Evolutionary conservation across 2,113 vertebrate genomes (phyloP), one percentile per base, ranked within the genome.

Genomic region (Recurvirostra avosetta): DNA sequence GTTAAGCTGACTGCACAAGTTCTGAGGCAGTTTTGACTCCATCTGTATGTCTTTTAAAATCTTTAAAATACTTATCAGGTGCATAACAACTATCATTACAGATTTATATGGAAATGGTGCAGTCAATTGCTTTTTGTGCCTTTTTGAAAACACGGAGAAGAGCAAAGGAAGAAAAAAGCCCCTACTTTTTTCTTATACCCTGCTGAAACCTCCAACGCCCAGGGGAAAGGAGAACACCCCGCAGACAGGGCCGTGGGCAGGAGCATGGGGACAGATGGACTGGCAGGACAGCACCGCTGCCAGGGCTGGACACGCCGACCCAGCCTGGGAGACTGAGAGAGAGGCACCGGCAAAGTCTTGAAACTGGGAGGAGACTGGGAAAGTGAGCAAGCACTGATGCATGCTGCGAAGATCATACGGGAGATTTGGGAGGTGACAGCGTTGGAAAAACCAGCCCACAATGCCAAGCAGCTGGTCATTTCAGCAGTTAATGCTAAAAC

Each of bases 301-400:
- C 50, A 66, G 26, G 53, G 45, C 6, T 43, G 71, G 74, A 61
- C 17, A 27, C 0, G 2, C 43, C 0, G 0, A 34, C 45, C 55
- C 65, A 40, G 26, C 26, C 75, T 27, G 45, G 41, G 40, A 86
- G 27, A 58, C 40, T 2, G 26, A 47, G 27, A 70, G 62, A 71
- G 62, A 75, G 17, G 20, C 17, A 77, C 16, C 61, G 73, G 79
- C 40, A 67, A 92, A 50, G 62, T 29, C 18, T 6, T 41, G 50
- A 88, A 66, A 49, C 29, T 30, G 11, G 19, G 53, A 91, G 3
- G 11, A 88, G 49, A 68, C 34, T 13, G 52, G 52, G 14, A 61
- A 63, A 56, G 36, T 1, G 8, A 77, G 62, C 20, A 89, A 52
- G 38, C 26, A 70, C 29, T 30, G 38, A 86, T 40, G 22, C 43